Percentiles rank a stretch among this genome's conserved stretches.
phyloP scores from a whole-genome alignment of 2,888 invertebrate species.

The Nemotelus pantherinus region DNA sequence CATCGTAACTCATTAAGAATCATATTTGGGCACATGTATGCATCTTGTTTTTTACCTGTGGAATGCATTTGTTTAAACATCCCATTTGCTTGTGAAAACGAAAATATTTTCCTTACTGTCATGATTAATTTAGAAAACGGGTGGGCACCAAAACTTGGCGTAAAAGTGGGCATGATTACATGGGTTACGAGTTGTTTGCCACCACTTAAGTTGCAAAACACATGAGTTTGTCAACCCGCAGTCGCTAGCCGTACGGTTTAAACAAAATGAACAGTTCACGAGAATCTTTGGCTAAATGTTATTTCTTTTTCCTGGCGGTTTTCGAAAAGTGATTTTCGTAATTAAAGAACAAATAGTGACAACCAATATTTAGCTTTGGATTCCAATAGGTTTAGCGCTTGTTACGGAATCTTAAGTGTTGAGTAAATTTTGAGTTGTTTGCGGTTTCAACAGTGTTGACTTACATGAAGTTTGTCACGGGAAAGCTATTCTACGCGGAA shows the following conservation, averaged over 20 bases:
- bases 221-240: not conserved
- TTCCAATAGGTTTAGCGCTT: not conserved
- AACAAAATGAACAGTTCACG: not conserved
- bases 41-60: too few species aligned
- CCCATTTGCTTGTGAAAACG: too few species aligned
- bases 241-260: not conserved
- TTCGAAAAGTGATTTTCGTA: constrained; percentile 12
- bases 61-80: too few species aligned
- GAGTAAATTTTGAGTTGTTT: not conserved
- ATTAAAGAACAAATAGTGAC: constrained; percentile 32
- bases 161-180: constrained; percentile 12
- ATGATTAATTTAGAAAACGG: not conserved
- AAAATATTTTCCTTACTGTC: not conserved
- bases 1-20: too few species aligned
- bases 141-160: not conserved
- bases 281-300: not conserved
- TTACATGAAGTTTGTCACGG: too few species aligned
- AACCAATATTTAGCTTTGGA: constrained; percentile 22
- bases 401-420: constrained; percentile 30
- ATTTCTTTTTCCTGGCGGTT: not conserved
- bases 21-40: too few species aligned
- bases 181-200: constrained; percentile 13
- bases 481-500: too few species aligned
- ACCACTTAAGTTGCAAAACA: constrained; percentile 40
- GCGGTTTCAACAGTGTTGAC: too few species aligned